Evolutionary conservation across 1,140 invertebrate species (phyloP).

Genomic region (Homarus americanus): DNA sequence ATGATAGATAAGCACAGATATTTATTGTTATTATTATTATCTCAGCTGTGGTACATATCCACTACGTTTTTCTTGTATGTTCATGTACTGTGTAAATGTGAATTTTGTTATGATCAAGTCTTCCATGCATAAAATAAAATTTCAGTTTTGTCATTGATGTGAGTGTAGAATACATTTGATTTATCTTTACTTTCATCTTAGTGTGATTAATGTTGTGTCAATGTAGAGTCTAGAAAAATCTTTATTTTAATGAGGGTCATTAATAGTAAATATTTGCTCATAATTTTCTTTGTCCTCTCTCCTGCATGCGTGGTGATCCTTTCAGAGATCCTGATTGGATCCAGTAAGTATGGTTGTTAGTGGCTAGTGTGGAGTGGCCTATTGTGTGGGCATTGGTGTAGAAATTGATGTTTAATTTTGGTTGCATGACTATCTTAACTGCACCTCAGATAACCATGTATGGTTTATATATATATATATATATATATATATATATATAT

Average conservation of each 20-base stretch:
- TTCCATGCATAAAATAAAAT: neutral
- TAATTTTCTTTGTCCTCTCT: constrained; percentile 51
- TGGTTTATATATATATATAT: neutral
- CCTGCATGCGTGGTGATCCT: constrained; percentile 70
- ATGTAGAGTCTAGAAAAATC: constrained; percentile 9
- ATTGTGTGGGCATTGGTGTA: constrained; percentile 26
- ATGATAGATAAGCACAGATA: neutral
- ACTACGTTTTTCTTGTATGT: neutral
- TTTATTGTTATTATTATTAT: neutral
- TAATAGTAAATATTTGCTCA: constrained; percentile 24
- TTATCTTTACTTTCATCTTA: neutral
- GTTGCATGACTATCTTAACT: neutral
- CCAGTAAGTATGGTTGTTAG: constrained; percentile 65
- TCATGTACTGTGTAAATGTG: constrained; percentile 2
- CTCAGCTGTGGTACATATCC: neutral
- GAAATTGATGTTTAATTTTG: constrained; percentile 27
- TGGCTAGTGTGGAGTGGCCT: constrained; percentile 29
- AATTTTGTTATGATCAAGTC: neutral
- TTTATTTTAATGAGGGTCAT: constrained; percentile 20
- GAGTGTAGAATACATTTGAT: neutral
- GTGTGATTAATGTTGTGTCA: constrained; percentile 15
- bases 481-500: too few species aligned
- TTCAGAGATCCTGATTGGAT: constrained; percentile 73
- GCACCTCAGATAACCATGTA: neutral
- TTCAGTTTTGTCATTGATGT: constrained; percentile 2